Percentiles rank a stretch among this genome's conserved stretches.
Conservation (phyloP, 1,140 invertebrate genomes). For the Apis cerana region DNA sequence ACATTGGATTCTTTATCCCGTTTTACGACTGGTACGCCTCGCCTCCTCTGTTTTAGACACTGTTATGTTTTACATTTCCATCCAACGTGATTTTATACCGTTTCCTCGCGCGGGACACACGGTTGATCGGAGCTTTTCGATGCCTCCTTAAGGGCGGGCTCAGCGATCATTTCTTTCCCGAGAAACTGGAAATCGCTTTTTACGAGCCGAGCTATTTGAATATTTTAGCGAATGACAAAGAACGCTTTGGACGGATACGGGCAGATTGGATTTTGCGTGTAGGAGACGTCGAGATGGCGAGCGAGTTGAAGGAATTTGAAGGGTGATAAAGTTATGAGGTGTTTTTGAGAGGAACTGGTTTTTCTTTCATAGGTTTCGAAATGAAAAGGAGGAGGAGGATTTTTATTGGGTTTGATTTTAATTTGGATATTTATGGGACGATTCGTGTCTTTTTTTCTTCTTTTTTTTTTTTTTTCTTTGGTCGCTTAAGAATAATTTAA, state of each 20-base stretch:
- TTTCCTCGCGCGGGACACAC: background rate
- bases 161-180: background rate
- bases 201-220: constrained; percentile 24
- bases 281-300: background rate
- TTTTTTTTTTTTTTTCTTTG: too few species aligned
- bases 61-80: constrained; percentile 48
- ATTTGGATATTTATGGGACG: too few species aligned
- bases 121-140: background rate
- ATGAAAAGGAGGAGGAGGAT: too few species aligned
- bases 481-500: too few species aligned
- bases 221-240: background rate
- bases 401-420: too few species aligned
- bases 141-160: background rate
- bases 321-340: too few species aligned
- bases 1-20: constrained; percentile 56
- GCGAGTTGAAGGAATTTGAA: background rate
- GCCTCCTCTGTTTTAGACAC: constrained; percentile 48
- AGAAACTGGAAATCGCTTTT: constrained; percentile 26
- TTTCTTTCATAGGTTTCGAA: too few species aligned
- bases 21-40: constrained; percentile 57
- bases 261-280: too few species aligned
- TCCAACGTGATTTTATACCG: constrained; percentile 15
- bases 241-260: background rate
- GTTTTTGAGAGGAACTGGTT: too few species aligned
- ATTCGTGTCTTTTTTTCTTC: too few species aligned